These are phyloP conservation scores for Steinernema scapterisci DNA, from an alignment of 2,888 invertebrate genomes.

Conservation along the genomic window DNA sequence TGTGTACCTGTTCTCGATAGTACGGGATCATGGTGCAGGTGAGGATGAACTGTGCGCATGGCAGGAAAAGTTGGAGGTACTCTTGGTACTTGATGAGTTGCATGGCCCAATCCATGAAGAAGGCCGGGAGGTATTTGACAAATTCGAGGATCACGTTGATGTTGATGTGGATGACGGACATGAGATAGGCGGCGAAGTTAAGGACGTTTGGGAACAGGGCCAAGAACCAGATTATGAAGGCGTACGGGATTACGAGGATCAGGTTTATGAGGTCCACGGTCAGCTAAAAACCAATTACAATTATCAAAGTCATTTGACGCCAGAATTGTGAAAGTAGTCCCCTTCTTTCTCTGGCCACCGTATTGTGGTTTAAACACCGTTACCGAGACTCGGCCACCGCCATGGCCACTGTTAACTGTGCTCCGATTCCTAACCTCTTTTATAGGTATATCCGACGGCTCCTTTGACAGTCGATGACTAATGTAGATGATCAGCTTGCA, in stretches of 20 bases:
- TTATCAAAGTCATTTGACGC: too few relatives aligned
- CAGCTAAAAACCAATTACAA: background rate
- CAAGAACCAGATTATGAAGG: slow-evolving; percentile 3
- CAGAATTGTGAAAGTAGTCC: too few relatives aligned
- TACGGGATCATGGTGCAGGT: slow-evolving; percentile 7
- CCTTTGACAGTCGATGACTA: background rate
- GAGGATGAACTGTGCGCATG: slow-evolving; percentile 12
- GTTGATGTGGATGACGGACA: slow-evolving; percentile 24
- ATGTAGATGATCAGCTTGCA: background rate
- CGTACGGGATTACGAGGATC: background rate
- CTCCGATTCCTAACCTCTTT: background rate
- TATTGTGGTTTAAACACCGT: too few relatives aligned
- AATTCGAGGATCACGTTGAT: slow-evolving; percentile 30
- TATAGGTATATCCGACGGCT: background rate
- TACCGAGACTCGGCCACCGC: too few relatives aligned
- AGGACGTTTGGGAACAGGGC: background rate
- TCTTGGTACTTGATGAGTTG: background rate
- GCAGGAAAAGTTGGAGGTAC: slow-evolving; percentile 17
- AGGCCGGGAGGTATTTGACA: background rate
- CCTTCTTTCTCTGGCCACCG: too few relatives aligned
- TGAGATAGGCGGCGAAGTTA: slow-evolving; percentile 1
- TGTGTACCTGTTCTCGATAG: slow-evolving; percentile 8
- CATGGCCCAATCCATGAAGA: background rate
- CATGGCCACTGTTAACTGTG: too few relatives aligned
- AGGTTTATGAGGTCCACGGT: slow-evolving; percentile 1